Conservation (phyloP, 2,797 vertebrate species). For the Danio jaintianensis region DNA sequence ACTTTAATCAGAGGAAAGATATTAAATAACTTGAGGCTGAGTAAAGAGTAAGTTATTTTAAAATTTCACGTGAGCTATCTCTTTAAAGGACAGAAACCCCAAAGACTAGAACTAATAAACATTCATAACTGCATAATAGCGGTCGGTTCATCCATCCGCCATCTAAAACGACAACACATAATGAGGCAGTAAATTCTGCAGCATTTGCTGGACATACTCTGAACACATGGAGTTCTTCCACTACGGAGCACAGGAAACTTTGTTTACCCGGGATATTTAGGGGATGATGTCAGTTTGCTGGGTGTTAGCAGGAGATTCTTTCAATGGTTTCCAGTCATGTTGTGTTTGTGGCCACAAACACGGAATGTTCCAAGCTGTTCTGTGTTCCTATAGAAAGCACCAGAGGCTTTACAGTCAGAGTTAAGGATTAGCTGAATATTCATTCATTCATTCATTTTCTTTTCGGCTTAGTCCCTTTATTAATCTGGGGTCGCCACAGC, state of each 20-base stretch:
- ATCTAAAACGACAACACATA: constrained; percentile 57
- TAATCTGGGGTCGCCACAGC: too few relatives aligned
- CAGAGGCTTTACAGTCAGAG: constrained; percentile 24
- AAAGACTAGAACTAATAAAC: constrained; percentile 59
- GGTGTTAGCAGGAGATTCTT: constrained; percentile 55
- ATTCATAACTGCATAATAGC: constrained; percentile 61
- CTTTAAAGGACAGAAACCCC: constrained; percentile 49
- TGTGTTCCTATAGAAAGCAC: constrained; percentile 29
- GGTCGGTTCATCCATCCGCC: constrained; percentile 46
- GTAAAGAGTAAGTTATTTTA: too few relatives aligned
- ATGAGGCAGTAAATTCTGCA: neutral
- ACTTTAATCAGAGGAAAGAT: too few relatives aligned
- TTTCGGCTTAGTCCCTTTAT: too few relatives aligned
- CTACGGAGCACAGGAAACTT: constrained; percentile 2
- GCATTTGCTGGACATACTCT: neutral
- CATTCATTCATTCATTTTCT: too few relatives aligned
- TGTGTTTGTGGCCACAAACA: constrained; percentile 53
- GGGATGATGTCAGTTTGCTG: constrained; percentile 60
- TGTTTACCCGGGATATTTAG: constrained; percentile 48
- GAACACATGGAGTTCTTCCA: neutral
- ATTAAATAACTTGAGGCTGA: too few relatives aligned
- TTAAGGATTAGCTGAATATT: constrained; percentile 23
- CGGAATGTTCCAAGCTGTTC: constrained; percentile 53
- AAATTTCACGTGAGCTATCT: too few relatives aligned
- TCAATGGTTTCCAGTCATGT: constrained; percentile 50